These are phyloP conservation scores for Papilio xuthus DNA, from an alignment of 1,140 invertebrate genomes.

Conservation along the genomic window DNA sequence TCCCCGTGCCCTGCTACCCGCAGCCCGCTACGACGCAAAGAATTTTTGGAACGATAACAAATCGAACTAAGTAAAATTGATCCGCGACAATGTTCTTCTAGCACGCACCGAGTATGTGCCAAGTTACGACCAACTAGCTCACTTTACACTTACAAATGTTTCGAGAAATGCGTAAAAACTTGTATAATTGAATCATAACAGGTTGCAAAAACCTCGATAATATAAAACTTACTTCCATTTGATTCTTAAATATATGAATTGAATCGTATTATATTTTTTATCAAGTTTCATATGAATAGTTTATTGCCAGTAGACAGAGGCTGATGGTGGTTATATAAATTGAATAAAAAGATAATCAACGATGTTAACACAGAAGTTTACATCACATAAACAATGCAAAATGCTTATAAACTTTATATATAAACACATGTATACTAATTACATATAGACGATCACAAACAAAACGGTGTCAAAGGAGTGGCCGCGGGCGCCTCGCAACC, in stretches of 20 bases:
- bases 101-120: slow-evolving; percentile 54
- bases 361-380: too few relatives aligned
- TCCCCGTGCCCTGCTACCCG: slow-evolving; percentile 33
- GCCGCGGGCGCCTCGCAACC: slow-evolving; percentile 50
- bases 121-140: not conserved
- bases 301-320: too few relatives aligned
- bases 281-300: too few relatives aligned
- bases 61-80: slow-evolving; percentile 71
- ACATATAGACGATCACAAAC: not conserved
- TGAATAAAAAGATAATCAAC: too few relatives aligned
- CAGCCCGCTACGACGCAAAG: slow-evolving; percentile 39
- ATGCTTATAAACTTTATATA: not conserved
- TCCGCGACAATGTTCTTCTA: slow-evolving; percentile 53
- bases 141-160: not conserved
- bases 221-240: too few relatives aligned
- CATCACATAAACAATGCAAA: too few relatives aligned
- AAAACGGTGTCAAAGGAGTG: slow-evolving; percentile 36
- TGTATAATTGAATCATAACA: too few relatives aligned
- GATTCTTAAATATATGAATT: too few relatives aligned
- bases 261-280: too few relatives aligned
- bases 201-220: too few relatives aligned
- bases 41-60: slow-evolving; percentile 47
- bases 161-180: too few relatives aligned
- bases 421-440: not conserved
- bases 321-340: too few relatives aligned